Evolutionary conservation across 2,797 vertebrate species (phyloP).

Genomic region (Cynopterus sphinx): DNA sequence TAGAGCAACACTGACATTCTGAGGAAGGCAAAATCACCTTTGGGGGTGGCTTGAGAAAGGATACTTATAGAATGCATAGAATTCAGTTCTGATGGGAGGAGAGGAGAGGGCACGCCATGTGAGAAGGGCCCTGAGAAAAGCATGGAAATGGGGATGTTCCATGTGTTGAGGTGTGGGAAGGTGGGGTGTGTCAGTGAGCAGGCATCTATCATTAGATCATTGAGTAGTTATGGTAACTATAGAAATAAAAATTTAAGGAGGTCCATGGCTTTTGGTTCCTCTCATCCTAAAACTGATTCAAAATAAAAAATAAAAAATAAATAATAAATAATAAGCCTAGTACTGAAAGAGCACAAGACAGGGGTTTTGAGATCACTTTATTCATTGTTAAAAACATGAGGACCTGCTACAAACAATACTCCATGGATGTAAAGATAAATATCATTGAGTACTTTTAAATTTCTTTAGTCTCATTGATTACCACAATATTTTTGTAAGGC

Average conservation of each 20-base stretch:
- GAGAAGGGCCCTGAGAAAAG: background rate
- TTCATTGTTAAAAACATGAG: background rate
- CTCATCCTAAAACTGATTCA: background rate
- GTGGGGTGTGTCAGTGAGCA: background rate
- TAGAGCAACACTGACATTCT: background rate
- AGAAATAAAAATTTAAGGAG: background rate
- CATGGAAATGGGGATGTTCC: background rate
- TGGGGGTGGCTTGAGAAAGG: background rate
- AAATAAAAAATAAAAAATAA: too few relatives aligned
- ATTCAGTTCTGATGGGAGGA: background rate
- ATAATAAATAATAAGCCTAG: background rate
- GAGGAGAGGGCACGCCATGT: background rate
- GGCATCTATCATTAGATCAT: background rate
- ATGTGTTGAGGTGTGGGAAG: background rate
- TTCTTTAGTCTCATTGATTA: background rate
- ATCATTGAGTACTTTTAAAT: background rate
- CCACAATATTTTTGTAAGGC: background rate
- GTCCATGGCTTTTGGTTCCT: background rate
- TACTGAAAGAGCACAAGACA: background rate
- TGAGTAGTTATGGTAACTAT: background rate
- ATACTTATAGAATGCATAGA: background rate
- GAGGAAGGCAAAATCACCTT: background rate
- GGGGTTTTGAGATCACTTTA: background rate
- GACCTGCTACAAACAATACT: background rate
- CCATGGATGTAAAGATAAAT: background rate